Evolutionary conservation across 2,113 vertebrate genomes (phyloP).

Genomic region (Dicerorhinus sumatrensis): DNA sequence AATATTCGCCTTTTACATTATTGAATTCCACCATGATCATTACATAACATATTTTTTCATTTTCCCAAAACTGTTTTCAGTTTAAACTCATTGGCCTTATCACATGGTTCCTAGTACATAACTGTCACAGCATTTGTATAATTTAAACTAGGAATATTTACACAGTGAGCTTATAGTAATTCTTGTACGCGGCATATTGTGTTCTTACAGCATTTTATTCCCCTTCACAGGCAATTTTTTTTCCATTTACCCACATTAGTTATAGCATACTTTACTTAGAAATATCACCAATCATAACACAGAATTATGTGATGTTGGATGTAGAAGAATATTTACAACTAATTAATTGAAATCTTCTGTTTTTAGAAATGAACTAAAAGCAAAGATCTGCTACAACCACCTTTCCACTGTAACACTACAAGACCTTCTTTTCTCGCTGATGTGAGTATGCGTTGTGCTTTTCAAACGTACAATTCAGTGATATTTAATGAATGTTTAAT

Average conservation of each 20-base stretch:
- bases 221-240: background rate
- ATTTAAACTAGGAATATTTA: background rate
- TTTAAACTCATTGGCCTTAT: background rate
- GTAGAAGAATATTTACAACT: background rate
- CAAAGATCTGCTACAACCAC: background rate
- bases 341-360: background rate
- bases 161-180: background rate
- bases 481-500: background rate
- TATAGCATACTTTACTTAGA: background rate
- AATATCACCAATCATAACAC: background rate
- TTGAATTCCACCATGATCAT: background rate
- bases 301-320: background rate
- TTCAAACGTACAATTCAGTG: background rate
- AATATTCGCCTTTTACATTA: background rate
- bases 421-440: background rate
- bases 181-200: background rate
- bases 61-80: background rate
- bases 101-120: background rate
- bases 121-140: background rate
- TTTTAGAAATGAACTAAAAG: background rate
- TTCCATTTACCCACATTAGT: background rate
- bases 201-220: background rate
- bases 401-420: background rate
- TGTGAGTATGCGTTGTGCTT: background rate
- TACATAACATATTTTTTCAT: background rate